Evolutionary conservation across 2,888 invertebrate genomes (phyloP), one percentile per base, ranked within the genome.

Genomic region (Alentia gelatinosa): DNA sequence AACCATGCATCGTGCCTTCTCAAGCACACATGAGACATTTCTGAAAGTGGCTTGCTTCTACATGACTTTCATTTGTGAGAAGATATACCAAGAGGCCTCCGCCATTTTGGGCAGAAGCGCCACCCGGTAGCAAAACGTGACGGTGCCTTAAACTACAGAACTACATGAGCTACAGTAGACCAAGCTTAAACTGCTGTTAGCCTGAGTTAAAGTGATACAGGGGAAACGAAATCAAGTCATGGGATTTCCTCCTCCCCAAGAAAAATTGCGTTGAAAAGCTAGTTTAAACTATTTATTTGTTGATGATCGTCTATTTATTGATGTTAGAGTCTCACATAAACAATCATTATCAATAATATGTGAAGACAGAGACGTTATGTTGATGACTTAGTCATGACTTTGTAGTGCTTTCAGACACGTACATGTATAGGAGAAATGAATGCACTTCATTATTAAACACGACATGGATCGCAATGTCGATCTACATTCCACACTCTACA

Each of bases 231-330:
- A 47, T 47, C 56, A 3, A 19, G 19, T 56, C n/a, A n/a, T n/a
- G n/a, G n/a, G n/a, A n/a, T n/a, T n/a, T n/a, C n/a, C n/a, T n/a
- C n/a, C n/a, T 56, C n/a, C 56, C 56, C 56, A 56, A 1, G 33
- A 74, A 74, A 15, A 19, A 74, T 74, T 26, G 26, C 26, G 33
- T 74, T 74, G 33, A 74, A 3, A 74, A 12, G 33, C 12, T 74
- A 56, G 56, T 79, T 79, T 79, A n/a, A 79, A 79, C 37, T 86
- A 86, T 86, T 86, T 86, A 86, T 86, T 83, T 86, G 86, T 86
- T 86, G 86, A 86, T 26, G 7, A 86, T 47, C 86, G 12, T 12
- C 35, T 86, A 86, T 86, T 86, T 86, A 86, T 86, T 86, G 79
- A 79, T 79, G 79, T 79, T 79, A 79, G 79, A 35, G 39, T 79